A percentile compares a stretch with the other conserved stretches of the same genome.
These are phyloP conservation scores for Odontamblyopus rebecca DNA, from an alignment of 2,797 vertebrate species.

Conservation along the genomic window DNA sequence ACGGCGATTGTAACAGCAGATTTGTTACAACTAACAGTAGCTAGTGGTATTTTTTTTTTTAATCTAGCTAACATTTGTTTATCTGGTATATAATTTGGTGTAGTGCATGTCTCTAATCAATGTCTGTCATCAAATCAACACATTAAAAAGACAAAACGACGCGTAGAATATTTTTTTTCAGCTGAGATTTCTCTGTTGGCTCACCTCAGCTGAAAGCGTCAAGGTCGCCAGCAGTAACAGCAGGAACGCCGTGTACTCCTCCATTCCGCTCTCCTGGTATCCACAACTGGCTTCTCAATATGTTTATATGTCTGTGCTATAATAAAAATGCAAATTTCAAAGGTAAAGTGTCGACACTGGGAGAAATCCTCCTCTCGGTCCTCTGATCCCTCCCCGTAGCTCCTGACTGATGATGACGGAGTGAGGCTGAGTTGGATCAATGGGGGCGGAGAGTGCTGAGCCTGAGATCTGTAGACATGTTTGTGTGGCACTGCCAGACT, in stretches of 20 bases:
- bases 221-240: constrained; percentile 76
- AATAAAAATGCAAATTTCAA: constrained; percentile 9
- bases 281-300: constrained; percentile 41
- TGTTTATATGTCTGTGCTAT: constrained; percentile 21
- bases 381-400: constrained; percentile 42
- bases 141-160: background rate
- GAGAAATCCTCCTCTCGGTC: constrained; percentile 19
- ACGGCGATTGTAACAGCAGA: background rate
- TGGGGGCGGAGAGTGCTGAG: constrained; percentile 24
- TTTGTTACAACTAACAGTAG: background rate
- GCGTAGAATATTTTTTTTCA: background rate
- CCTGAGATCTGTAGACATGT: too few relatives aligned
- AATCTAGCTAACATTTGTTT: background rate
- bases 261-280: constrained; percentile 67
- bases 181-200: constrained; percentile 35
- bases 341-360: constrained; percentile 15
- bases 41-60: background rate
- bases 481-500: background rate
- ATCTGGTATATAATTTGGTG: background rate
- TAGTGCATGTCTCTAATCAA: background rate
- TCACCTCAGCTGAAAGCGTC: constrained; percentile 80
- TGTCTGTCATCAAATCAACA: background rate
- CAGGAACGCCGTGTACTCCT: constrained; percentile 67
- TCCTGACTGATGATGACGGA: constrained; percentile 36
- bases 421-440: constrained; percentile 34